phyloP scores from a whole-genome alignment of 2,113 vertebrate species.

The Bothrops jararaca region DNA sequence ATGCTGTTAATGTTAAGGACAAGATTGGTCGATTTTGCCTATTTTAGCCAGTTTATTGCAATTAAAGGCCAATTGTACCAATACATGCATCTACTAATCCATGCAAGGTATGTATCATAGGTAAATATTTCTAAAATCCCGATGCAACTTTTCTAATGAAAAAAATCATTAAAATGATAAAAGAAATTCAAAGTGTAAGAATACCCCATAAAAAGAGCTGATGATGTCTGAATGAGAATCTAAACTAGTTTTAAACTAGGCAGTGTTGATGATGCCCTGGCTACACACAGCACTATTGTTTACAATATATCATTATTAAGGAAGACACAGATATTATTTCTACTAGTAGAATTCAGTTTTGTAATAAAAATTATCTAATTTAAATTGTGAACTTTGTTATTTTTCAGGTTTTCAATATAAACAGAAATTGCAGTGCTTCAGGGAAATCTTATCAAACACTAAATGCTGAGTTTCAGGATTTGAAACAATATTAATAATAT shows the following conservation, averaged over 20 bases:
- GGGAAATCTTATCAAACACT: neutral
- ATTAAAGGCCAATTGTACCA: neutral
- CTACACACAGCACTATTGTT: neutral
- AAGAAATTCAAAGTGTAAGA: neutral
- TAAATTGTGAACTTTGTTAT: neutral
- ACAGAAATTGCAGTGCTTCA: neutral
- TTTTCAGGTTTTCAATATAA: neutral
- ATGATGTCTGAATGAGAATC: neutral
- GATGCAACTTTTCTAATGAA: neutral
- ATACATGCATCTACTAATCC: neutral
- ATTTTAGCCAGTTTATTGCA: neutral
- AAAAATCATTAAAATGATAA: neutral
- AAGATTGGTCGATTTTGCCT: neutral
- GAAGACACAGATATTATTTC: neutral
- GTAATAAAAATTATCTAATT: neutral
- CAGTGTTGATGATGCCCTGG: neutral
- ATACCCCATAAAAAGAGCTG: neutral
- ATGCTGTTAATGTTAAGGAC: neutral
- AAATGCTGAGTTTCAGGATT: neutral
- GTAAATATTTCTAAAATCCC: neutral
- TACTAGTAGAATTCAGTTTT: constrained; percentile 1
- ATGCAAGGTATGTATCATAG: neutral
- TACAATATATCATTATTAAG: neutral
- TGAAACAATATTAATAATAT: neutral
- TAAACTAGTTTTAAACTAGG: neutral